Evolutionary conservation across 2,113 vertebrate genomes (phyloP), one percentile per base, ranked within the genome.

Genomic region (Numida meleagris): DNA sequence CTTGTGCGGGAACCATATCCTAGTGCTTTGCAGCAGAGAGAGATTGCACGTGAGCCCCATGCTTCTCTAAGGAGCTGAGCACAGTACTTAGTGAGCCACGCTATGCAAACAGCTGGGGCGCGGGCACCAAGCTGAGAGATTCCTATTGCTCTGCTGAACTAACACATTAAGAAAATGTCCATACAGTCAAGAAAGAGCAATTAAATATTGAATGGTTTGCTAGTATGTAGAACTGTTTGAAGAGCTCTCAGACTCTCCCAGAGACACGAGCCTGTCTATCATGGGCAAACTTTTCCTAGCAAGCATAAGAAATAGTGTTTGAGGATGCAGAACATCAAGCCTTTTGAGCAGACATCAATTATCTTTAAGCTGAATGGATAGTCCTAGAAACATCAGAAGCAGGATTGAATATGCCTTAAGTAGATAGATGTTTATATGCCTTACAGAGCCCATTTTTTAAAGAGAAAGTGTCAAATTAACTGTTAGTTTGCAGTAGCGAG

Each of bases 391-490:
- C 57, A 94, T 83, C 77, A 84, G 80, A 93, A 34, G 33, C 65
- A 90, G 83, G 61, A 89, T 81, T 75, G 89, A 95, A 51, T 85
- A 83, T 91, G 78, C 36, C 85, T 57, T 20, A 65, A 82, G 94
- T 90, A 87, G 86, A 90, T 79, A 78, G 90, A 51, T 91, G 78
- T n/a, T 89, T 61, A 76, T 75, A 51, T 33, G 43, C 62, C 42
- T 14, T 61, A 36, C 40, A 61, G 82, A 91, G 82, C 10, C 62
- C 82, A 57, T 46, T 74, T 85, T 92, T 71, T 57, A 83, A 76
- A 72, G 59, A 87, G 43, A 55, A 89, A 88, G 63, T 93, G 45
- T 85, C 19, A 55, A 78, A 65, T 33, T 10, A 38, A 25, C 3
- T 33, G 77, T 86, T 63, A 40, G 62, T 81, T 27, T 67, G 45